Evolutionary conservation across 2,797 vertebrate species (phyloP), one percentile per base, ranked within the genome.

Genomic region (Holocentrus rufus): DNA sequence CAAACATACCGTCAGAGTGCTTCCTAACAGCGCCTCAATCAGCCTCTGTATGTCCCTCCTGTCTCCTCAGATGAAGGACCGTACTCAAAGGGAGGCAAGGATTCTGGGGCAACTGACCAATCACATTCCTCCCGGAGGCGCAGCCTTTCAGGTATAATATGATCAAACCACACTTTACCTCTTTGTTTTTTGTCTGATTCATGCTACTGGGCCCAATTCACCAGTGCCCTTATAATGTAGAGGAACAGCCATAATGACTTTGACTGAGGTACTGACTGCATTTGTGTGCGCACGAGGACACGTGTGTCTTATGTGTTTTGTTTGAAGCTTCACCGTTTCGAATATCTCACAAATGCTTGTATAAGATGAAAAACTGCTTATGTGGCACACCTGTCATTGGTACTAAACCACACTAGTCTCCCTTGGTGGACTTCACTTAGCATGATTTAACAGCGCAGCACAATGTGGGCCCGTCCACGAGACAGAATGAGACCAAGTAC

Each of bases 81-180:
- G 74, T 99, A 99, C 83, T 96, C 94, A 8, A 99, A 98, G 90
- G 97, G 95, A 57, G 93, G 87, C 91, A 97, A 96, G 87, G 97
- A 98, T 22, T 78, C 93, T 0, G 88, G 89, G 39, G 92, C 92
- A 70, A 77, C 92, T 63, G 96, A 97, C 13, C 10, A 94, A 85
- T 92, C 95, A 34, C 88, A 96, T 92, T 92, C 93, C 5, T 95
- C 95, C 87, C 95, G 95, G 85, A 94, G 97, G 74, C 95, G 95
- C 87, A 98, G 97, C 90, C 96, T 99, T 84, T 96, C 97, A 95
- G 97, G 98, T 99, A 94, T 75, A 11, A 80, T 82, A 34, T 76
- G 65, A 25, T 85, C 81, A 72, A 77, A 63, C 17, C 47, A 58
- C 67, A 62, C 61, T 64, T 44, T 23, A 54, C 65, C 30, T 61